Conservation (phyloP, 2,113 vertebrate genomes). For the Ramphastos sulfuratus region DNA sequence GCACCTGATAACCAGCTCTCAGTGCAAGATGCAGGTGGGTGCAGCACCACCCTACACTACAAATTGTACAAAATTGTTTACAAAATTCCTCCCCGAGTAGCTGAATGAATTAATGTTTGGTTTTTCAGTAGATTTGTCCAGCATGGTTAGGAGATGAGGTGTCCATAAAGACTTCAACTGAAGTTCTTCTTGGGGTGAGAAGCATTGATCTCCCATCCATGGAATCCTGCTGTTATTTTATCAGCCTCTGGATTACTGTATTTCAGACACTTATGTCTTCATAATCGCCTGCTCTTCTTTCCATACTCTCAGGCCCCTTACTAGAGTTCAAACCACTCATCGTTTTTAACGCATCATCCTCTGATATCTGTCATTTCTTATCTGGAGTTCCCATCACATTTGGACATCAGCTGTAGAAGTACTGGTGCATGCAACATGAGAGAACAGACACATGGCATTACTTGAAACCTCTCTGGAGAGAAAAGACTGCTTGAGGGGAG, state of each 20-base stretch:
- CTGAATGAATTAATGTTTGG: background rate
- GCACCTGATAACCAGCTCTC: background rate
- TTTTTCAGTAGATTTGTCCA: background rate
- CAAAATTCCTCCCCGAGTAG: background rate
- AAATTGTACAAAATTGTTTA: background rate
- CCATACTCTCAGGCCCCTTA: background rate
- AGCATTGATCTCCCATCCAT: background rate
- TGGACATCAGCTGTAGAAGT: background rate
- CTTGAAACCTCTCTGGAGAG: background rate
- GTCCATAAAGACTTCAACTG: background rate
- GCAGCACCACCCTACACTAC: background rate
- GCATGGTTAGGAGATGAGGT: rapidly evolving
- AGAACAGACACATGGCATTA: background rate
- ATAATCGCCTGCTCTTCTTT: background rate
- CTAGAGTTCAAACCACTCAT: background rate
- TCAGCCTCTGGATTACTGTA: background rate
- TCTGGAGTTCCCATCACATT: background rate
- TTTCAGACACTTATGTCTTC: background rate
- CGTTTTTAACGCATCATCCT: background rate
- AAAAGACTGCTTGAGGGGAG: background rate
- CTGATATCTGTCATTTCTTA: background rate
- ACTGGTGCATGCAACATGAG: background rate
- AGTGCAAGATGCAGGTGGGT: background rate
- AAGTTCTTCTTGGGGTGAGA: background rate
- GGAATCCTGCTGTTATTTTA: background rate